Evolutionary conservation across 2,113 vertebrate genomes (phyloP).

Genomic region (Agelaius tricolor): DNA sequence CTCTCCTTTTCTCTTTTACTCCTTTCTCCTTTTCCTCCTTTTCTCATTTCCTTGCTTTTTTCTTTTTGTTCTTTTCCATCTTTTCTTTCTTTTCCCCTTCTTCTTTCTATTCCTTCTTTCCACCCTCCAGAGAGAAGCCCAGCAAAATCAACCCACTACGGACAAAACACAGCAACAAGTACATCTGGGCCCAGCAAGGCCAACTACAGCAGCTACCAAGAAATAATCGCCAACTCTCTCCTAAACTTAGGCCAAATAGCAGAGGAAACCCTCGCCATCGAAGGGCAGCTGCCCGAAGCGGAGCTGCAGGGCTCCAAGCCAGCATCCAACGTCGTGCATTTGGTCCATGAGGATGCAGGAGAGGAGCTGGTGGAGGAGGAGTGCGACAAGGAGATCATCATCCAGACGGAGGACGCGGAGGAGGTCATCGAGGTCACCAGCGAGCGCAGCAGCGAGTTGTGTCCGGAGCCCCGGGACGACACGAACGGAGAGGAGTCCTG

Average conservation of each 20-base stretch:
- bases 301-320: conserved; percentile 63
- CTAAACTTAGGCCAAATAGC: conserved; percentile 84
- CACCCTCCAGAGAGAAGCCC: conserved; percentile 58
- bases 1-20: no score
- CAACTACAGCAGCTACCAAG: conserved; percentile 81
- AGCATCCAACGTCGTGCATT: not conserved
- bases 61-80: accelerated
- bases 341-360: conserved; percentile 54
- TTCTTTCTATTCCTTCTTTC: not conserved
- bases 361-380: conserved; percentile 72
- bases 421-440: conserved; percentile 77
- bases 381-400: conserved; percentile 74
- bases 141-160: conserved; percentile 26
- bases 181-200: conserved; percentile 64
- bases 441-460: conserved; percentile 64
- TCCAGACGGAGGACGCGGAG: conserved; percentile 75
- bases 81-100: not conserved
- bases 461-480: conserved; percentile 34
- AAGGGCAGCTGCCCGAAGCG: conserved; percentile 51
- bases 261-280: conserved; percentile 69
- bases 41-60: accelerated
- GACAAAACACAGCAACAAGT: conserved; percentile 39
- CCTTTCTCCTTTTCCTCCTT: not conserved
- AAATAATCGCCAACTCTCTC: conserved; percentile 88
- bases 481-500: conserved; percentile 28